Evolutionary conservation across 2,888 invertebrate species (phyloP).

Genomic region (Macrosiphum euphorbiae): DNA sequence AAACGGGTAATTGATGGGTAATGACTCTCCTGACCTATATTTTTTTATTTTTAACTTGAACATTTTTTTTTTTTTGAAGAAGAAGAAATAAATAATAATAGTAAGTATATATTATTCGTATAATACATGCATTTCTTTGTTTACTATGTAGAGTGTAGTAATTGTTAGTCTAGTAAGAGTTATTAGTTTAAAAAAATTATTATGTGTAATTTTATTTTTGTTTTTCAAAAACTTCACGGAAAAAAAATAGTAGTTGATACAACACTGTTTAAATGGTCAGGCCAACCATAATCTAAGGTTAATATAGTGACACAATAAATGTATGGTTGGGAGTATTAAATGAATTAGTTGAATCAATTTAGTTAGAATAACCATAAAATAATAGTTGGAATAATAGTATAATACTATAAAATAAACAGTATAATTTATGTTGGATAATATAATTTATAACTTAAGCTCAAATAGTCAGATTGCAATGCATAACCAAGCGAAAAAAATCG

Average conservation of each 20-base stretch:
- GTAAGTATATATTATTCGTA: background rate
- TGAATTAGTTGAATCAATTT: no score
- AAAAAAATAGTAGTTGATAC: no score
- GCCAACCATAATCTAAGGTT: no score
- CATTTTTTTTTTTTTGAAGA: background rate
- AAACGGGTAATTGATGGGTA: background rate
- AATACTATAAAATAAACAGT: no score
- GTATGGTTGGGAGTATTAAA: no score
- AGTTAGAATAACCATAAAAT: no score
- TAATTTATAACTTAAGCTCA: background rate
- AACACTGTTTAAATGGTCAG: no score
- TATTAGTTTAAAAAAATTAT: background rate
- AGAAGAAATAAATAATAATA: background rate
- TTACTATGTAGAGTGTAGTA: background rate
- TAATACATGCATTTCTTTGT: background rate
- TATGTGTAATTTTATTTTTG: background rate
- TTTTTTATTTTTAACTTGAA: background rate
- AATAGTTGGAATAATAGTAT: no score
- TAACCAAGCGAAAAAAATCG: background rate
- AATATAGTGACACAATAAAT: no score
- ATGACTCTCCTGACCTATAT: background rate
- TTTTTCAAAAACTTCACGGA: background rate
- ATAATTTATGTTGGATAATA: background rate
- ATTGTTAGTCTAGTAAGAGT: background rate
- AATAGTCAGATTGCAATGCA: background rate